phyloP scores from a whole-genome alignment of 2,888 invertebrate genomes.

The Nomada flava region DNA sequence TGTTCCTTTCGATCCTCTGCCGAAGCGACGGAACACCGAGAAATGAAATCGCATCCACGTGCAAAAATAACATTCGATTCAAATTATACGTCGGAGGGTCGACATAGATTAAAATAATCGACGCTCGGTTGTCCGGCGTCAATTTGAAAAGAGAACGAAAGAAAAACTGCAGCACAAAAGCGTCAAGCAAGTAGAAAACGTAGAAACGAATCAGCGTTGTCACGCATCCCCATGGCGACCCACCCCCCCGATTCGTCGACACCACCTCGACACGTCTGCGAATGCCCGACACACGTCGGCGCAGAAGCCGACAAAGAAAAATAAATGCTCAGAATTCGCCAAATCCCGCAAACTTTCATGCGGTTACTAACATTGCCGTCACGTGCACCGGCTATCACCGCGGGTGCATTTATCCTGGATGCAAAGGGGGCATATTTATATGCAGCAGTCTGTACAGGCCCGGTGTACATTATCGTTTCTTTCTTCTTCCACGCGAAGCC shows the following conservation, averaged over 20 bases:
- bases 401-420: conserved; percentile 38
- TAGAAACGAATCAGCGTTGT: too few relatives aligned
- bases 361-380: conserved; percentile 43
- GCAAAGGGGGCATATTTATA: conserved; percentile 41
- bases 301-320: neutral
- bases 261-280: neutral
- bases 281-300: neutral
- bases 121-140: too few relatives aligned
- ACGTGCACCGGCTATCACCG: conserved; percentile 42
- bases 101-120: too few relatives aligned
- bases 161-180: too few relatives aligned
- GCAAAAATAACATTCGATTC: too few relatives aligned
- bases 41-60: too few relatives aligned
- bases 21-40: too few relatives aligned
- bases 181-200: too few relatives aligned
- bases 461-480: conserved; percentile 48
- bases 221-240: too few relatives aligned
- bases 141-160: too few relatives aligned
- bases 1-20: too few relatives aligned
- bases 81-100: too few relatives aligned
- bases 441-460: conserved; percentile 32
- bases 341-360: conserved; percentile 35
- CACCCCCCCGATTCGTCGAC: neutral
- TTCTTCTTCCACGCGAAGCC: conserved; percentile 19
- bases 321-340: neutral